phyloP scores from a whole-genome alignment of 1,140 invertebrate species.

The Chlorops oryzae region DNA sequence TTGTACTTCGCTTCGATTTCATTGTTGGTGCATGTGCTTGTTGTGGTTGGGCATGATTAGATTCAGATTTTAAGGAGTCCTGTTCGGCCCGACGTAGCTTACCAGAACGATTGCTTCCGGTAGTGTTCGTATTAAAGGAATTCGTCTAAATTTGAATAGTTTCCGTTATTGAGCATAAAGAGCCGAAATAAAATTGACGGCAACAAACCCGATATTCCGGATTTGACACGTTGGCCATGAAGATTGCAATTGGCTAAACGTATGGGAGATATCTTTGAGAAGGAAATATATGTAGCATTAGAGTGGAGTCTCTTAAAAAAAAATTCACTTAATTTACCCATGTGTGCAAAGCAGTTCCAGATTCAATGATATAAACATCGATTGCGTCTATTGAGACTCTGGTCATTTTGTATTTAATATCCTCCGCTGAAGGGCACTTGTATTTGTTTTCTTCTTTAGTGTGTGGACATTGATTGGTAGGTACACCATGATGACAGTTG shows the following conservation, averaged over 20 bases:
- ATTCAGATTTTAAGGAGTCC: slow-evolving; percentile 38
- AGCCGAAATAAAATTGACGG: slow-evolving; percentile 71
- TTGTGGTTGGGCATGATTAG: slow-evolving; percentile 16
- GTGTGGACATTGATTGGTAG: slow-evolving; percentile 68
- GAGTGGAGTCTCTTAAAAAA: not conserved
- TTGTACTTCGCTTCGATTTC: slow-evolving; percentile 35
- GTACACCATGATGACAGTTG: slow-evolving; percentile 79
- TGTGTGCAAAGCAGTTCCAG: slow-evolving; percentile 76
- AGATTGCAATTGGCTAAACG: slow-evolving; percentile 88
- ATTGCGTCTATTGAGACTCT: slow-evolving; percentile 85
- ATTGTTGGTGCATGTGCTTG: slow-evolving; percentile 13
- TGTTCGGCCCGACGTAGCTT: slow-evolving; percentile 38
- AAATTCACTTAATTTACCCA: slow-evolving; percentile 55
- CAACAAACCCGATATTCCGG: slow-evolving; percentile 81
- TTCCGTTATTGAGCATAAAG: slow-evolving; percentile 55
- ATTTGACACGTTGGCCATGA: slow-evolving; percentile 82
- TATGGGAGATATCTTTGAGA: slow-evolving; percentile 68
- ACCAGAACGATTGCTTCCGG: slow-evolving; percentile 46
- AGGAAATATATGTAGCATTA: not conserved
- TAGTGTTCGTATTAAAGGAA: slow-evolving; percentile 54
- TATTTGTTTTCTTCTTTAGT: slow-evolving; percentile 65
- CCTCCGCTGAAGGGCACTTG: slow-evolving; percentile 76
- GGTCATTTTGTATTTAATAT: slow-evolving; percentile 93
- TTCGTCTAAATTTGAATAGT: slow-evolving; percentile 26
- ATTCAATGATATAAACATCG: slow-evolving; percentile 86